Evolutionary conservation across 2,113 vertebrate species (phyloP).

Genomic region (Brachyistius frenatus): DNA sequence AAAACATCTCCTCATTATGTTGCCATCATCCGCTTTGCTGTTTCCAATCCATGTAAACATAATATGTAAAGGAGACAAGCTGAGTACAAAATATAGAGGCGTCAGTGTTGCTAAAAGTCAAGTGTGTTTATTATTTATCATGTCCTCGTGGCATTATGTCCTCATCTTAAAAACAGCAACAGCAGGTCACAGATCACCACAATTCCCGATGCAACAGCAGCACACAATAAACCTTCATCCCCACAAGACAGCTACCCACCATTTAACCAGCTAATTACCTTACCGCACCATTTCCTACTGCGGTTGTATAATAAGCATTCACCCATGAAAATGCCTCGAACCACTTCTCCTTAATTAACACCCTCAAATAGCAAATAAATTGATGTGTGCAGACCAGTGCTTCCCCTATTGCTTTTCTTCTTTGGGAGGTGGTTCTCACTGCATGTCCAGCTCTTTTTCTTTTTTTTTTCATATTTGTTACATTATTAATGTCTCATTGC

Average conservation of each 20-base stretch:
- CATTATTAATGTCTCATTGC: slow-evolving; percentile 4
- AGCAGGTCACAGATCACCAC: slow-evolving; percentile 42
- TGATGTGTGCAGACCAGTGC: slow-evolving; percentile 51
- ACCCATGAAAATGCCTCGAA: slow-evolving; percentile 61
- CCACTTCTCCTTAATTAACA: slow-evolving; percentile 69
- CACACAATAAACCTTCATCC: slow-evolving; percentile 48
- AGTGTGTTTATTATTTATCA: not conserved
- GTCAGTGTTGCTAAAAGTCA: not conserved
- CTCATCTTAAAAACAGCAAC: slow-evolving; percentile 26
- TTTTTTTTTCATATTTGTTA: not conserved
- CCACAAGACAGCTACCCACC: slow-evolving; percentile 48
- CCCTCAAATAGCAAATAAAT: slow-evolving; percentile 67
- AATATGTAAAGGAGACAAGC: not conserved
- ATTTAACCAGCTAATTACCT: slow-evolving; percentile 74
- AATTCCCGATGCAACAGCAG: slow-evolving; percentile 45
- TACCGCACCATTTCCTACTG: slow-evolving; percentile 61
- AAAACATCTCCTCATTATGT: too few species aligned
- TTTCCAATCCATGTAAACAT: not conserved
- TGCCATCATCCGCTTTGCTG: not conserved
- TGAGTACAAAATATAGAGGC: not conserved
- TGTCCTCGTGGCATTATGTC: slow-evolving; percentile 10
- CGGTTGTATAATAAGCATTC: slow-evolving; percentile 58
- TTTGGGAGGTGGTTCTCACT: slow-evolving; percentile 15
- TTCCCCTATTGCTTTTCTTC: not conserved
- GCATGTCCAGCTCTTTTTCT: not conserved